Percentiles rank a stretch among this genome's conserved stretches.
phyloP scores from a whole-genome alignment of 2,113 vertebrate species.

The Loxodonta africana region DNA sequence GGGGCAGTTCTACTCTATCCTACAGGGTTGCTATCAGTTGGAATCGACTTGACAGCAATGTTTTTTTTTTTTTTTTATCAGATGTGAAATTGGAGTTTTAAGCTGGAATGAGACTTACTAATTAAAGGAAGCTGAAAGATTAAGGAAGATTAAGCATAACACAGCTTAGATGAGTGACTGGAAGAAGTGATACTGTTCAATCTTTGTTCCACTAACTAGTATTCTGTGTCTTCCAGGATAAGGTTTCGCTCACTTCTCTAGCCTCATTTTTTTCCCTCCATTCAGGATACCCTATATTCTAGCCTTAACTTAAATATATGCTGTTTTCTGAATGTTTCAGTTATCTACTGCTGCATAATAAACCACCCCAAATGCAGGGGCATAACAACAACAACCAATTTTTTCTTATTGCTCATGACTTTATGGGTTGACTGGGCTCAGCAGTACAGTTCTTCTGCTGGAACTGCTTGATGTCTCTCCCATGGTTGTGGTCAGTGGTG shows the following conservation, averaged over 20 bases:
- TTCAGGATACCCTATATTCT: background rate
- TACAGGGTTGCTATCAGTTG: too few relatives aligned
- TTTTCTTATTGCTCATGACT: background rate
- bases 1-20: too few relatives aligned
- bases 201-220: background rate
- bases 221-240: background rate
- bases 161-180: background rate
- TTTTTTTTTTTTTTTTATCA: too few relatives aligned
- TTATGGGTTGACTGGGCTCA: background rate
- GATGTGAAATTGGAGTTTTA: too few relatives aligned
- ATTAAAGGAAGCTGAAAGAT: too few relatives aligned
- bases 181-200: background rate
- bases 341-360: background rate
- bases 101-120: too few relatives aligned
- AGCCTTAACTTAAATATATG: background rate
- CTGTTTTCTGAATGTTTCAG: background rate
- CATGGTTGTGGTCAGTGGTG: background rate
- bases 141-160: background rate
- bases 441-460: background rate
- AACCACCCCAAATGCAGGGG: too few relatives aligned
- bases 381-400: fast-evolving
- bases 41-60: too few relatives aligned
- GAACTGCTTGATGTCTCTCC: background rate
- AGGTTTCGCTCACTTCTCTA: background rate
- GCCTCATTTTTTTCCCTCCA: background rate